Evolutionary conservation across 2,797 vertebrate species (phyloP).

Genomic region (Aeoliscus strigatus): DNA sequence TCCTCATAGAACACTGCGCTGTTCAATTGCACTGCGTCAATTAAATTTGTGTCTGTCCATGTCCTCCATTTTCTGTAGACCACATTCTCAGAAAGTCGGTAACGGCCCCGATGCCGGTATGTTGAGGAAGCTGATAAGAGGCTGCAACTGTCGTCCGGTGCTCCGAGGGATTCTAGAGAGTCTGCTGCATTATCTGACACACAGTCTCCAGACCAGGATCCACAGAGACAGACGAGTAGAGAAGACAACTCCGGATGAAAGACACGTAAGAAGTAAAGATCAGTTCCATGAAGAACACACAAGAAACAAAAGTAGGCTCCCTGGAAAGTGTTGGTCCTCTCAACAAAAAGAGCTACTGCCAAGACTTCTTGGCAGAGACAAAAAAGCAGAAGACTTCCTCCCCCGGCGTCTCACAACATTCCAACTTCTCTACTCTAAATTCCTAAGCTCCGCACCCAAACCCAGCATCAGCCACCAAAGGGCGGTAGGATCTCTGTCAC

Average conservation of each 20-base stretch:
- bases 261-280: conserved; percentile 1
- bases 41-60: conserved; percentile 57
- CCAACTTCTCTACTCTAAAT: conserved; percentile 86
- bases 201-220: conserved; percentile 26
- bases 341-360: conserved; percentile 15
- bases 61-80: conserved; percentile 71
- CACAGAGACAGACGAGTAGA: conserved; percentile 1
- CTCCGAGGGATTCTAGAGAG: conserved; percentile 79
- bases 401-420: conserved; percentile 76
- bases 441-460: conserved; percentile 77
- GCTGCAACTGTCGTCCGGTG: conserved; percentile 64
- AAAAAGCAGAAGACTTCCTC: conserved; percentile 18
- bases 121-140: conserved; percentile 79
- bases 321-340: conserved; percentile 24
- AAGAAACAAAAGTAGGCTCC: no score
- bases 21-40: conserved; percentile 10
- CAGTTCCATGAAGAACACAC: conserved; percentile 2
- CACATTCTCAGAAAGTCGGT: conserved; percentile 44
- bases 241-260: conserved; percentile 14
- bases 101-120: conserved; percentile 56
- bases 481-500: conserved; percentile 80
- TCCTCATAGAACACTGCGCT: no score
- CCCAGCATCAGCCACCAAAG: conserved; percentile 73
- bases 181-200: conserved; percentile 79
- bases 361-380: conserved; percentile 4